These are phyloP conservation scores for Notocelia uddmanniana DNA, from an alignment of 2,888 invertebrate species.

Conservation along the genomic window DNA sequence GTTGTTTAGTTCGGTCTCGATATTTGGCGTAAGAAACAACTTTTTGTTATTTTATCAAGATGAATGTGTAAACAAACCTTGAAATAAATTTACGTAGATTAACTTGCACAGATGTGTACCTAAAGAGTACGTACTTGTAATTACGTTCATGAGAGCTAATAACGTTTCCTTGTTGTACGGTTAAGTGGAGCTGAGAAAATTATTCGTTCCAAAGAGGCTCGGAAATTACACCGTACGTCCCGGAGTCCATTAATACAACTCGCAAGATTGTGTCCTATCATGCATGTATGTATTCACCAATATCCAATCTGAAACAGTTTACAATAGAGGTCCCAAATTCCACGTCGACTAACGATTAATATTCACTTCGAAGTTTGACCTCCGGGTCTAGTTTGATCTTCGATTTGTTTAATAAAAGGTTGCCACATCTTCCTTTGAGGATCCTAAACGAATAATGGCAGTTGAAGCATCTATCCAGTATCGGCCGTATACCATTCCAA, in stretches of 20 bases:
- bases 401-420: too few species aligned
- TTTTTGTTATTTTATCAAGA: slow-evolving; percentile 1
- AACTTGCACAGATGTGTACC: slow-evolving; percentile 5
- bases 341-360: not conserved
- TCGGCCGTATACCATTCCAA: too few species aligned
- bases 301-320: not conserved
- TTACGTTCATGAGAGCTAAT: slow-evolving; percentile 10
- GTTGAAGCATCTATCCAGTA: too few species aligned
- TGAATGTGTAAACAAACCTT: slow-evolving; percentile 16
- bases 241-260: too few species aligned
- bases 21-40: too few species aligned
- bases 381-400: too few species aligned
- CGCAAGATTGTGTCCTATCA: not conserved
- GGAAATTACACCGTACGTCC: not conserved
- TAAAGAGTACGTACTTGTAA: slow-evolving; percentile 23
- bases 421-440: too few species aligned
- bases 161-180: slow-evolving; percentile 13
- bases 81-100: not conserved
- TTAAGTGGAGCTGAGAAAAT: slow-evolving; percentile 25
- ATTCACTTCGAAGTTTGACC: not conserved
- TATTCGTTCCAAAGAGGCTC: slow-evolving; percentile 16
- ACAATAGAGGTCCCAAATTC: not conserved
- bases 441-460: too few species aligned
- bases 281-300: not conserved
- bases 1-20: too few species aligned